Conservation (phyloP, 2,113 vertebrate species). For the Aegotheles bennettii region DNA sequence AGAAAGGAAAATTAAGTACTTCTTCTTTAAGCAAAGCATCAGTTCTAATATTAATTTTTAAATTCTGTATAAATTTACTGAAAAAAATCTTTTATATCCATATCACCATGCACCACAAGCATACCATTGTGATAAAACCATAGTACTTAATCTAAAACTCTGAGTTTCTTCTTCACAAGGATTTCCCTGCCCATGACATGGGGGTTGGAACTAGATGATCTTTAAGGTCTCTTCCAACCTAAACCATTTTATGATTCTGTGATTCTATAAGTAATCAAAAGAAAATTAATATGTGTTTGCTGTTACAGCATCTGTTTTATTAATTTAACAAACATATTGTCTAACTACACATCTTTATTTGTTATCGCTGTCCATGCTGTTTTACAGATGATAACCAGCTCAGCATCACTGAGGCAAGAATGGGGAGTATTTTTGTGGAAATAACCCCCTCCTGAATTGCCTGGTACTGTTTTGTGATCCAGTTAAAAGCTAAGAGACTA, state of each 20-base stretch:
- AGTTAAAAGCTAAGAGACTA: background rate
- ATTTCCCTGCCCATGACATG: no score
- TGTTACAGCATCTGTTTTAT: background rate
- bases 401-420: background rate
- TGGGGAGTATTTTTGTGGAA: background rate
- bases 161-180: background rate
- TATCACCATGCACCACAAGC: background rate
- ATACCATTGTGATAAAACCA: background rate
- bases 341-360: rapidly evolving
- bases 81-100: background rate
- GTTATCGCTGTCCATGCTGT: background rate
- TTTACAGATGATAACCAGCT: background rate
- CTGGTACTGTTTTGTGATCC: background rate
- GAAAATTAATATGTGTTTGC: background rate
- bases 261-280: background rate
- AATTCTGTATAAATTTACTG: background rate
- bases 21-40: background rate
- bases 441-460: background rate
- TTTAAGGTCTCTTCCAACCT: no score
- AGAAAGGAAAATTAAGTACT: background rate
- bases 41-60: background rate
- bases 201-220: no score
- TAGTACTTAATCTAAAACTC: background rate
- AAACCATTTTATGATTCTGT: no score
- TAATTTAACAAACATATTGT: background rate